Conservation (phyloP, 1,140 invertebrate genomes). For the Semibalanus balanoides region DNA sequence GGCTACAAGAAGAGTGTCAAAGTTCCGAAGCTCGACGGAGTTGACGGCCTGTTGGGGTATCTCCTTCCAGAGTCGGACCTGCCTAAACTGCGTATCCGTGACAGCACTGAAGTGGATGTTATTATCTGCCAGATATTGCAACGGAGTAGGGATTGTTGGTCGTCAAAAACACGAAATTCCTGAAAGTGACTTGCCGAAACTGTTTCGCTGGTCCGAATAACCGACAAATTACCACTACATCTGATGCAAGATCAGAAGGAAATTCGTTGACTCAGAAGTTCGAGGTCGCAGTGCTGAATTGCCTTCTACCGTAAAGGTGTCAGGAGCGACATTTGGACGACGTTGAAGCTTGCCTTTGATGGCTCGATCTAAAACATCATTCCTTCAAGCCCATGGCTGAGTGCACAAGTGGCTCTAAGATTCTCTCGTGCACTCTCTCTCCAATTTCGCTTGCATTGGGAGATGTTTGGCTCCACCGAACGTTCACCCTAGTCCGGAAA, state of each 20-base stretch:
- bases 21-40: background rate
- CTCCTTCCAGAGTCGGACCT: background rate
- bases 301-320: background rate
- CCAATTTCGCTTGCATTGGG: background rate
- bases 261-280: background rate
- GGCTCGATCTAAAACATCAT: background rate
- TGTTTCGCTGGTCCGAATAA: background rate
- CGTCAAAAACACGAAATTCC: background rate
- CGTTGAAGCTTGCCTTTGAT: background rate
- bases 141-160: background rate
- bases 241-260: background rate
- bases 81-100: background rate
- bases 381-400: background rate
- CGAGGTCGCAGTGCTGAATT: background rate
- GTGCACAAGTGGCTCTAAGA: background rate
- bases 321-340: background rate
- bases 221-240: background rate
- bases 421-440: background rate
- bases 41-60: background rate
- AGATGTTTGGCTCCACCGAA: background rate
- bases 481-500: background rate
- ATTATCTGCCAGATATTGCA: background rate
- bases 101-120: background rate
- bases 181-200: background rate
- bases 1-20: background rate